Evolutionary conservation across 2,797 vertebrate genomes (phyloP).

Genomic region (Sebastes itinus): DNA sequence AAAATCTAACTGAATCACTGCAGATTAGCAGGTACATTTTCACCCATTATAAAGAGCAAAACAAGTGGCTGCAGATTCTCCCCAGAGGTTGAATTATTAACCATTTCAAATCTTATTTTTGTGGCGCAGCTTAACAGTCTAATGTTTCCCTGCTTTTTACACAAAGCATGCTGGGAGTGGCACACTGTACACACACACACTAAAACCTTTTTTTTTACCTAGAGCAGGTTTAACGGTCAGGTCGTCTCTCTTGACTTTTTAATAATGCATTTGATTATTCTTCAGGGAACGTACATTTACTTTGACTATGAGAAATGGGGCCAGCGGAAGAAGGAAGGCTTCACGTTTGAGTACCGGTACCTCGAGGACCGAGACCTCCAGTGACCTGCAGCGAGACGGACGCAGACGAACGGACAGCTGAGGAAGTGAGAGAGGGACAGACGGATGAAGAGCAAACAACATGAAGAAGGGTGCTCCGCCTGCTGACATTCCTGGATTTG

Average conservation of each 20-base stretch:
- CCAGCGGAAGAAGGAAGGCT: conserved; percentile 93
- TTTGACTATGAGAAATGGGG: conserved; percentile 97
- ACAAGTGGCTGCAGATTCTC: background rate
- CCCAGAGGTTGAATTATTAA: background rate
- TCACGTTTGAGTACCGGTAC: conserved; percentile 94
- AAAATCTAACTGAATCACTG: background rate
- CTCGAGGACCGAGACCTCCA: conserved; percentile 93
- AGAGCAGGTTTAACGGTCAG: background rate
- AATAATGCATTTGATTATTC: background rate
- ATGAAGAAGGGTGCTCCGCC: conserved; percentile 51
- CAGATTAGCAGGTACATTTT: background rate
- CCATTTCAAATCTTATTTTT: background rate
- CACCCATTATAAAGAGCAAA: background rate
- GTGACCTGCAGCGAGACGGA: conserved; percentile 71
- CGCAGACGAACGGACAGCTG: background rate
- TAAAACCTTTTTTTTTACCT: background rate
- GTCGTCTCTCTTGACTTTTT: background rate
- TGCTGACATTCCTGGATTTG: conserved; percentile 80
- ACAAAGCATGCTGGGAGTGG: background rate
- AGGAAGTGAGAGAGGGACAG: conserved; percentile 15
- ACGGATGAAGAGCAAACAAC: conserved; percentile 4
- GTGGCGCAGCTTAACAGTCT: background rate
- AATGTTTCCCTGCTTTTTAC: background rate
- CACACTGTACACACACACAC: background rate
- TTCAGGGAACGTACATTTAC: conserved; percentile 94